phyloP scores from a whole-genome alignment of 2,113 vertebrate species.

The Capreolus pygargus region DNA sequence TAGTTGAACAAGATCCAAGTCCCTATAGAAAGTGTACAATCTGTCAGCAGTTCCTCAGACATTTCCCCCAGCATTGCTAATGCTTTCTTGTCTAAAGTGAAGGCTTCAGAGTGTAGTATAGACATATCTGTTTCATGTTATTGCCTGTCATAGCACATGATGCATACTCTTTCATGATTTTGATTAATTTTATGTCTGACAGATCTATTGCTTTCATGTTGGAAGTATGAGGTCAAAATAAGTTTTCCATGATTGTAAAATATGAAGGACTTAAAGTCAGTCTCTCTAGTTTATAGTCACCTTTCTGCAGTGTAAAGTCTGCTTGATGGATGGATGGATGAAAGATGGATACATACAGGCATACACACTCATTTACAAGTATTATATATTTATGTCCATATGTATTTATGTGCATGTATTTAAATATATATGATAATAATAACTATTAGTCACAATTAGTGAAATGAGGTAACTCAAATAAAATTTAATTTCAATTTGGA shows the following conservation, averaged over 20 bases:
- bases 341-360: neutral
- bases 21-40: neutral
- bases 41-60: neutral
- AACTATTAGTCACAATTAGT: neutral
- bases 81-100: neutral
- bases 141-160: neutral
- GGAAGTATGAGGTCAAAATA: neutral
- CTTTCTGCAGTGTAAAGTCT: neutral
- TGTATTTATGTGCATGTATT: neutral
- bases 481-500: neutral
- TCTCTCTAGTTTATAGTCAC: neutral
- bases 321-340: neutral
- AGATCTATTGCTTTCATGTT: neutral
- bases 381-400: neutral
- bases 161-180: neutral
- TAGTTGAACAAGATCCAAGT: neutral
- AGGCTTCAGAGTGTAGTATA: neutral
- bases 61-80: neutral
- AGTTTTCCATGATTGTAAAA: neutral
- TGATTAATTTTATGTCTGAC: neutral
- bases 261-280: neutral
- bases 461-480: neutral
- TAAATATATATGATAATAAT: neutral
- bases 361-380: neutral
- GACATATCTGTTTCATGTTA: neutral